phyloP scores from a whole-genome alignment of 1,140 invertebrate genomes.

The Zaprionus nigranus region DNA sequence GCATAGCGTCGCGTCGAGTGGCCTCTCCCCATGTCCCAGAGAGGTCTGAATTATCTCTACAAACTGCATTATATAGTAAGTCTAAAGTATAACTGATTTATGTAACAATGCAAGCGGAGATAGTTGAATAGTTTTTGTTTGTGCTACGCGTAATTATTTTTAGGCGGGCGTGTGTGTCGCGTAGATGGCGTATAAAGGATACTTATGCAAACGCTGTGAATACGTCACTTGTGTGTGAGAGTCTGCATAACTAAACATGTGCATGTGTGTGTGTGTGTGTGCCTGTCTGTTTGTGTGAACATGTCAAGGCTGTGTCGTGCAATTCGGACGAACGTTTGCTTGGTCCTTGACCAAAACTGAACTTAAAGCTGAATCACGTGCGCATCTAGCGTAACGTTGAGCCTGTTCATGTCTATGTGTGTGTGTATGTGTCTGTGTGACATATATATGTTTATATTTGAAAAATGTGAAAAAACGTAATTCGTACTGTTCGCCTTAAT shows the following conservation, averaged over 20 bases:
- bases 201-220: not conserved
- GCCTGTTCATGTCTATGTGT: constrained; percentile 1
- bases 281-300: constrained; percentile 10
- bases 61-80: constrained; percentile 3
- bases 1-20: not conserved
- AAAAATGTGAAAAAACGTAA: constrained; percentile 39
- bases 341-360: constrained; percentile 67
- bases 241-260: constrained; percentile 4
- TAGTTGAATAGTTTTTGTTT: constrained; percentile 22
- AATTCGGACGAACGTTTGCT: constrained; percentile 36
- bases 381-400: not conserved
- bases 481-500: constrained; percentile 60
- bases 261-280: constrained; percentile 8
- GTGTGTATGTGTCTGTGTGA: not conserved
- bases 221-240: not conserved
- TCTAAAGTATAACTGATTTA: constrained; percentile 9
- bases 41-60: not conserved
- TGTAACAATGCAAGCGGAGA: constrained; percentile 16
- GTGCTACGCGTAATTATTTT: constrained; percentile 66
- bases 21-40: not conserved
- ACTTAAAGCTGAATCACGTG: constrained; percentile 56
- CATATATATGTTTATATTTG: constrained; percentile 25
- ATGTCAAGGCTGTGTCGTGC: constrained; percentile 63
- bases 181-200: not conserved
- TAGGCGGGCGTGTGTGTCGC: constrained; percentile 26